A percentile compares a stretch with the other conserved stretches of the same genome.
These are phyloP conservation scores for Gonioctena quinquepunctata DNA, from an alignment of 1,140 invertebrate species.

Conservation along the genomic window DNA sequence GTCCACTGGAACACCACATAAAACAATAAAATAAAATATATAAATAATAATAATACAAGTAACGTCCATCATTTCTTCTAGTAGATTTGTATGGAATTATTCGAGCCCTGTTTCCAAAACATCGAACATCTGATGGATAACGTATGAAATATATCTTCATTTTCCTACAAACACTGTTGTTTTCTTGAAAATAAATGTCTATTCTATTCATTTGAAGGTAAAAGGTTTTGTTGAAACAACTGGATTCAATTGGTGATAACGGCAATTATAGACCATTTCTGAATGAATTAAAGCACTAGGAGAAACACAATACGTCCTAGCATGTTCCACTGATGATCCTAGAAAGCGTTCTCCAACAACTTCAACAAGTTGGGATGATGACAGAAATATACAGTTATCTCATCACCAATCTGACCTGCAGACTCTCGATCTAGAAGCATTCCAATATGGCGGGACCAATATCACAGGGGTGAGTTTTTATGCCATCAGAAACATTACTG, in stretches of 20 bases:
- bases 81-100: too few relatives aligned
- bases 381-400: conserved; percentile 76
- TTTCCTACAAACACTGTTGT: too few relatives aligned
- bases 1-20: too few relatives aligned
- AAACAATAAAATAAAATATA: too few relatives aligned
- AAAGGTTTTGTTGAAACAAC: conserved; percentile 24
- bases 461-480: conserved; percentile 81
- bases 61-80: too few relatives aligned
- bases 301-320: conserved; percentile 76
- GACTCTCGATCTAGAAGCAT: conserved; percentile 77
- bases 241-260: conserved; percentile 10
- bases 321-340: conserved; percentile 73
- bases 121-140: too few relatives aligned
- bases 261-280: background rate
- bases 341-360: conserved; percentile 65
- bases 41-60: too few relatives aligned
- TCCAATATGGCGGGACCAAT: conserved; percentile 83
- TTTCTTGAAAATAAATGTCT: too few relatives aligned
- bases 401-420: conserved; percentile 80
- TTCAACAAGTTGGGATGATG: conserved; percentile 85
- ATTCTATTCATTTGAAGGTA: too few relatives aligned
- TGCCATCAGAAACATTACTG: too few relatives aligned
- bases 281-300: conserved; percentile 61
- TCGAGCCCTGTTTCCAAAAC: too few relatives aligned
- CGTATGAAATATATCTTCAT: too few relatives aligned